Evolutionary conservation across 2,888 invertebrate genomes (phyloP), one percentile per base, ranked within the genome.

Genomic region (Lithophane socia): DNA sequence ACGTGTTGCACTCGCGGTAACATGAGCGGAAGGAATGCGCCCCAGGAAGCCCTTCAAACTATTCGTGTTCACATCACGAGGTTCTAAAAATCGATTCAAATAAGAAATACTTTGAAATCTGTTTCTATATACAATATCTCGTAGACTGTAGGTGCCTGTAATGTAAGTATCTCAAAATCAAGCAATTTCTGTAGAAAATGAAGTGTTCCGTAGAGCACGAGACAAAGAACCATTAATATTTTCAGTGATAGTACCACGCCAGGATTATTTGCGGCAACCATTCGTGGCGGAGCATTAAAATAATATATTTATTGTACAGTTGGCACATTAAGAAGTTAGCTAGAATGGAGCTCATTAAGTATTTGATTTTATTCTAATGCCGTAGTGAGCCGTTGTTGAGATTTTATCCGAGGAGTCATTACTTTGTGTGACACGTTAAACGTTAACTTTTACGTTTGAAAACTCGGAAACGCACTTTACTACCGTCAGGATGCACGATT

Each of bases 11-110:
- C 69, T 72, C 80, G 83, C 82, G 85, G 92, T 91, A 91, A 93
- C 90, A 88, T 86, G 91, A 92, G 87, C 87, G 90, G 87, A 81
- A 87, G 92, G 92, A 93, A 94, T 93, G 92, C 89, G 90, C 88
- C 82, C 86, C 82, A 84, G 87, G 91, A 90, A 91, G 90, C 91
- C 91, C 90, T 90, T 88, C 88, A 88, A 91, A 88, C 84, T 87
- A 88, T 90, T 86, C 86, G 74, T 86, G 83, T 82, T 82, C 80
- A 79, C 82, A 80, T 81, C 79, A 83, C 79, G 73, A 80, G 83
- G 70, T 73, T 69, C 77, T 65, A 80, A 71, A 77, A 74, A 89
- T 76, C 80, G 83, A 85, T 90, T 79, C 66, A 67, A 60, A 64
- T 67, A 80, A 37, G 5, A 37, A 37, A 69, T 77, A 72, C 75